Evolutionary conservation across 2,888 invertebrate genomes (phyloP).

Genomic region (Octonoba sinensis): DNA sequence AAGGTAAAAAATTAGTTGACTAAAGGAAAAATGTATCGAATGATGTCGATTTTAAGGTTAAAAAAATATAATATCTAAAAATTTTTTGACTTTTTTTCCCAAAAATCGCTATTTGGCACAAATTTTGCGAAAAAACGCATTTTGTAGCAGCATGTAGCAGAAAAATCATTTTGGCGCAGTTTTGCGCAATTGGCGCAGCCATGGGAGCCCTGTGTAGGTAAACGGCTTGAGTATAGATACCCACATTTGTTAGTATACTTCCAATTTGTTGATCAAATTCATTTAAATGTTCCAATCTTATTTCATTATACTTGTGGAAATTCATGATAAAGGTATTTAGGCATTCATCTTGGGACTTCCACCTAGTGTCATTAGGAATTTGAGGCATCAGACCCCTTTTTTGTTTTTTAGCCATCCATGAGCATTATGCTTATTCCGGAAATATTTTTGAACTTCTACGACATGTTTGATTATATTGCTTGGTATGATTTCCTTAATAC

Average conservation of each 20-base stretch:
- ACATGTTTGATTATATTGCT: background rate
- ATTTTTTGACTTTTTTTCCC: too few relatives aligned
- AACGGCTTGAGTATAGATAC: background rate
- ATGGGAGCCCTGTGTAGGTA: too few relatives aligned
- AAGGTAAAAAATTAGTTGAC: too few relatives aligned
- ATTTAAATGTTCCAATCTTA: background rate
- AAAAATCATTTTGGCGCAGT: too few relatives aligned
- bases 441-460: background rate
- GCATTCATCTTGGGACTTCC: slow-evolving; percentile 2
- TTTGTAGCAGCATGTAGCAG: too few relatives aligned
- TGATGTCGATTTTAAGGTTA: too few relatives aligned
- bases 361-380: background rate
- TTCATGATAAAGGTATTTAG: background rate
- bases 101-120: too few relatives aligned
- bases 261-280: background rate
- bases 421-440: slow-evolving; percentile 7
- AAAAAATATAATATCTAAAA: too few relatives aligned
- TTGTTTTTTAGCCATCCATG: slow-evolving; percentile 4
- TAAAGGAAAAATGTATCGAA: too few relatives aligned
- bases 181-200: too few relatives aligned
- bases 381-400: slow-evolving; percentile 3
- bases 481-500: slow-evolving; percentile 9
- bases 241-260: background rate
- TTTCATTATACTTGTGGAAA: background rate
- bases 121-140: too few relatives aligned